These are phyloP conservation scores for Falco novaeseelandiae DNA, from an alignment of 2,797 vertebrate species.

Conservation along the genomic window DNA sequence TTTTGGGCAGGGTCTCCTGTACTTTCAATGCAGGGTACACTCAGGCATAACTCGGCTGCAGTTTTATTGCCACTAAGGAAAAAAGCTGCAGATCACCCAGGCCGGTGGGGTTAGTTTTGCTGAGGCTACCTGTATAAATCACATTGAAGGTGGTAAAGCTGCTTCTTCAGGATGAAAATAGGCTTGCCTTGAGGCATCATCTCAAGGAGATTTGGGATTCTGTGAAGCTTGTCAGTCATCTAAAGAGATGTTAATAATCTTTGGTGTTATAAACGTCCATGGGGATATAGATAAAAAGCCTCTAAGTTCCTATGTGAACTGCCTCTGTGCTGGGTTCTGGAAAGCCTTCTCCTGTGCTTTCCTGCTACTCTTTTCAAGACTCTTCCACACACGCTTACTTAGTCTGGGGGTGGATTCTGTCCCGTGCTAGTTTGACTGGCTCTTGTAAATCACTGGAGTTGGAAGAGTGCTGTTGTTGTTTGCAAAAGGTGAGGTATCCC, in stretches of 20 bases:
- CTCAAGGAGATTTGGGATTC: neutral
- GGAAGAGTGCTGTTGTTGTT: neutral
- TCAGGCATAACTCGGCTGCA: neutral
- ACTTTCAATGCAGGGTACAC: neutral
- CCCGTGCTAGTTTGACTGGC: accelerated
- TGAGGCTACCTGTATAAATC: neutral
- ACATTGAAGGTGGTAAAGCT: neutral
- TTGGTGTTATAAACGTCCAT: neutral
- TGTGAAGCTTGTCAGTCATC: neutral
- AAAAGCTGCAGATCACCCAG: neutral
- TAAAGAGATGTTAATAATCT: neutral
- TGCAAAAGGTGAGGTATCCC: neutral
- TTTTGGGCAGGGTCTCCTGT: neutral
- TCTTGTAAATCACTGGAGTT: neutral
- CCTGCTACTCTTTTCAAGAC: neutral
- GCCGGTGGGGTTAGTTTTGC: neutral
- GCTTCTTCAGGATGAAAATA: neutral
- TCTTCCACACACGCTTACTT: neutral
- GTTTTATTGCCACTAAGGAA: neutral
- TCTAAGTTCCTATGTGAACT: neutral
- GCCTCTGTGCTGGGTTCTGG: neutral
- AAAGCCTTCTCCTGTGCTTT: neutral
- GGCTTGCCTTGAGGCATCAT: neutral
- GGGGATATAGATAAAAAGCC: neutral
- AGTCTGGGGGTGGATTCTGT: neutral